A percentile compares a stretch with the other conserved stretches of the same genome.
phyloP scores from a whole-genome alignment of 1,140 invertebrate genomes.

The Drosophila ohnishii region DNA sequence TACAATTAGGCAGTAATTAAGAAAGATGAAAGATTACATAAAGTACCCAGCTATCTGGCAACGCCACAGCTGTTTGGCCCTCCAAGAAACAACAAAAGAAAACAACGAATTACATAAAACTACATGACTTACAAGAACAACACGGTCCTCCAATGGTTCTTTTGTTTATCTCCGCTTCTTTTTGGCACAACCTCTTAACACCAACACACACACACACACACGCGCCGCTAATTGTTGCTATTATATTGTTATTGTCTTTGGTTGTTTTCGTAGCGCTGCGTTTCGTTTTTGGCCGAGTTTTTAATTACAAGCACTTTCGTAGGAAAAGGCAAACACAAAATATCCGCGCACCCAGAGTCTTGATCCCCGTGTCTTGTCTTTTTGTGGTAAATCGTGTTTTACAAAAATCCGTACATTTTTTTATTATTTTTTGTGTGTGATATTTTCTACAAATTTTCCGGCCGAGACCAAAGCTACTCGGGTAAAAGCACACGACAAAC shows the following conservation, averaged over 20 bases:
- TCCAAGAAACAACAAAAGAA: constrained; percentile 27
- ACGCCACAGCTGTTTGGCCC: constrained; percentile 29
- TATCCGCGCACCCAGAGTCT: constrained; percentile 43
- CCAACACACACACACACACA: constrained; percentile 26
- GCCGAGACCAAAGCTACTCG: constrained; percentile 53
- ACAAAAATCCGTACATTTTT: constrained; percentile 66
- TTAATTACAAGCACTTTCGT: constrained; percentile 26
- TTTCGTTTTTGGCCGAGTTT: constrained; percentile 16
- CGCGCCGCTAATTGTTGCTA: constrained; percentile 22
- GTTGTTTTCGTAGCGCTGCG: constrained; percentile 15
- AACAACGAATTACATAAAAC: constrained; percentile 69
- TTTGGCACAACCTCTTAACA: constrained; percentile 30
- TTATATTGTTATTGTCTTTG: constrained; percentile 39
- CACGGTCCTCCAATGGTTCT: constrained; percentile 23
- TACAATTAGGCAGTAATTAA: constrained; percentile 20
- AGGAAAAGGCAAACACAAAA: constrained; percentile 45
- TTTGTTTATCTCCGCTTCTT: constrained; percentile 43
- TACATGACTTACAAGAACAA: constrained; percentile 66
- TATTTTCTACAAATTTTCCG: constrained; percentile 68
- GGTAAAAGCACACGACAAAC: constrained; percentile 56
- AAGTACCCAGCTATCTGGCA: constrained; percentile 46
- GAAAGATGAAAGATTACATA: constrained; percentile 19
- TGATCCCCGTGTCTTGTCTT: constrained; percentile 30
- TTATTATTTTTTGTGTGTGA: constrained; percentile 61
- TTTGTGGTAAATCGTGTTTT: constrained; percentile 34